These are phyloP conservation scores for Synanthedon tipuliformis DNA, from an alignment of 2,888 invertebrate species.

Conservation along the genomic window DNA sequence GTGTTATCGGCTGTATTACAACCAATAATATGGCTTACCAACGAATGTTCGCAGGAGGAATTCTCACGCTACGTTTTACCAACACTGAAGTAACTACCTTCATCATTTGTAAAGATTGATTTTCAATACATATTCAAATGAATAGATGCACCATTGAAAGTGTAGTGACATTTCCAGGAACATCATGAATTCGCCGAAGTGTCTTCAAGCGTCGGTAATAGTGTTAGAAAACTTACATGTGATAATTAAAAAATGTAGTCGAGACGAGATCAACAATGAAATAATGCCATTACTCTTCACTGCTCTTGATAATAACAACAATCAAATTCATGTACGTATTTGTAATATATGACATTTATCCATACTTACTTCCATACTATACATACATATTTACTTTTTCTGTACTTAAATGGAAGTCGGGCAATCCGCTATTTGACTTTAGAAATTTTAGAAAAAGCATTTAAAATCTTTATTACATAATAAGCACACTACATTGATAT, in stretches of 20 bases:
- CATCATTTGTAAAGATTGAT: slow-evolving; percentile 4
- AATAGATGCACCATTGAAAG: neutral
- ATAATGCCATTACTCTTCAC: slow-evolving; percentile 88
- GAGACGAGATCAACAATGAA: slow-evolving; percentile 82
- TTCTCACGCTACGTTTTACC: slow-evolving; percentile 86
- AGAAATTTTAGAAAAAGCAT: too few relatives aligned
- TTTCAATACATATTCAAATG: neutral
- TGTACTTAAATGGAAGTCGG: too few relatives aligned
- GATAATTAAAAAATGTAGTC: slow-evolving; percentile 87
- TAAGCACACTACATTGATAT: too few relatives aligned
- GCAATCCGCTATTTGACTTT: too few relatives aligned
- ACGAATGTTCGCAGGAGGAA: slow-evolving; percentile 82
- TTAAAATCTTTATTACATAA: too few relatives aligned
- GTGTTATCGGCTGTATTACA: slow-evolving; percentile 87
- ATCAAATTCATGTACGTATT: slow-evolving; percentile 84
- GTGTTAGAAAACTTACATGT: slow-evolving; percentile 90
- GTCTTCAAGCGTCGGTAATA: slow-evolving; percentile 87
- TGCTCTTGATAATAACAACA: slow-evolving; percentile 88
- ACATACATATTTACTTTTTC: too few relatives aligned
- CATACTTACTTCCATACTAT: neutral
- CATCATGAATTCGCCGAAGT: slow-evolving; percentile 82
- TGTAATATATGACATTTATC: neutral
- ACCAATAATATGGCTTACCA: slow-evolving; percentile 85
- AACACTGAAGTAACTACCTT: slow-evolving; percentile 78
- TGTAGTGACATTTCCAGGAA: slow-evolving; percentile 54